Conservation (phyloP, 1,140 invertebrate genomes). For the Drosophila jambulina region DNA sequence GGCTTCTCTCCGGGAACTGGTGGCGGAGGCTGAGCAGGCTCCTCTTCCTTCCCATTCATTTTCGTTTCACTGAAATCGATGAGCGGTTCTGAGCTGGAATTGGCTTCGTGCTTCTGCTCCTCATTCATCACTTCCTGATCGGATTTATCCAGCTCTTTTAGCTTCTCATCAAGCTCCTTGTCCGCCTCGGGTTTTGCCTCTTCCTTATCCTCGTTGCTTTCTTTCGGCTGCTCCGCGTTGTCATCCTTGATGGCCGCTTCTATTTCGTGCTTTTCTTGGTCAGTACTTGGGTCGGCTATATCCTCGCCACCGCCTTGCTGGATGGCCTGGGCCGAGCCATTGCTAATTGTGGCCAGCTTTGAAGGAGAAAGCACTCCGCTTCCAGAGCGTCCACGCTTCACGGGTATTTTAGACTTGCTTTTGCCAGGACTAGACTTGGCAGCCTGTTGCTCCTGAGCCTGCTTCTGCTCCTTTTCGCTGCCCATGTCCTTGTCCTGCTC, state of each 20-base stretch:
- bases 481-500: constrained; percentile 78
- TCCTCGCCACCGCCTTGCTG: constrained; percentile 82
- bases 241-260: constrained; percentile 79
- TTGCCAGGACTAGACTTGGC: constrained; percentile 77
- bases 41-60: constrained; percentile 27
- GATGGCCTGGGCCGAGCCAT: constrained; percentile 58
- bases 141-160: constrained; percentile 12
- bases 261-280: constrained; percentile 76
- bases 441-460: constrained; percentile 35
- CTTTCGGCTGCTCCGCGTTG: constrained; percentile 33
- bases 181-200: constrained; percentile 63
- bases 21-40: constrained; percentile 21
- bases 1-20: constrained; percentile 67
- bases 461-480: constrained; percentile 67
- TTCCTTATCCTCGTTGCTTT: constrained; percentile 50
- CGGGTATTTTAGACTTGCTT: constrained; percentile 81
- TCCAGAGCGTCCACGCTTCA: constrained; percentile 71
- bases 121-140: constrained; percentile 2
- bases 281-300: constrained; percentile 72
- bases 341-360: constrained; percentile 55
- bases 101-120: constrained; percentile 12
- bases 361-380: constrained; percentile 72
- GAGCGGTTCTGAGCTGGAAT: constrained; percentile 43
- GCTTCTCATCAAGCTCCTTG: constrained; percentile 42
- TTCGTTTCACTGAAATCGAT: constrained; percentile 58